A percentile compares a stretch with the other conserved stretches of the same genome.
phyloP scores from a whole-genome alignment of 37 sponge, comb jelly and placozoan genomes.

The Petrosia ficiformis region DNA sequence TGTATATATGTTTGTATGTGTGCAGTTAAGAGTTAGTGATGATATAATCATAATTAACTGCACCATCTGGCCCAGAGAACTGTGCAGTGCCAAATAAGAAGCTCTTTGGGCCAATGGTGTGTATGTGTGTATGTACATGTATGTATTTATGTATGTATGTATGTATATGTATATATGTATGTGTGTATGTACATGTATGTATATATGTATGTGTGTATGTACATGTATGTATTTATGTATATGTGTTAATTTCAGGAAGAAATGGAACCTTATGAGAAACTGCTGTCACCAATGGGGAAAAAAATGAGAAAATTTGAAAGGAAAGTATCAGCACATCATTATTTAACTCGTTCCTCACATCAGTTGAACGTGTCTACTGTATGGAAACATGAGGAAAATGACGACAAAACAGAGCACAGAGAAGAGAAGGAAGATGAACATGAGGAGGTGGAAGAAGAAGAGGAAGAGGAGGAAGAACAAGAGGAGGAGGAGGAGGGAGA shows the following conservation, averaged over 20 bases:
- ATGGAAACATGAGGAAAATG: background rate
- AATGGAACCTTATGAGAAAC: conserved; percentile 78
- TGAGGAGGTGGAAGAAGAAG: conserved; percentile 16
- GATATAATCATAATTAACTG: too few species aligned
- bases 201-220: conserved; percentile 4
- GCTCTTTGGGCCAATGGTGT: too few species aligned
- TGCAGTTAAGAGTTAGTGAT: background rate
- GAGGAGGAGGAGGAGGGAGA: conserved; percentile 28
- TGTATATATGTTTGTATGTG: too few species aligned
- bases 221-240: background rate
- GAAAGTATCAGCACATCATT: background rate
- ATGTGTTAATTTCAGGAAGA: conserved; percentile 32
- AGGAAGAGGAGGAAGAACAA: conserved; percentile 48
- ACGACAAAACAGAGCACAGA: background rate
- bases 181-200: too few species aligned
- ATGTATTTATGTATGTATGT: too few species aligned
- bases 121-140: too few species aligned
- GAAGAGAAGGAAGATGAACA: conserved; percentile 8
- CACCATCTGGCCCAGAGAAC: too few species aligned
- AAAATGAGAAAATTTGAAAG: background rate
- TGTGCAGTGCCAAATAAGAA: too few species aligned
- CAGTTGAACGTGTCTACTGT: background rate
- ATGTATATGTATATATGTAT: too few species aligned
- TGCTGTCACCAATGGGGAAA: conserved; percentile 43
- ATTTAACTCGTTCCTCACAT: too few species aligned